Base-by-base conservation (phyloP, 92 coral and sea anemone species). In the Parazoanthus atlanticus region DNA sequence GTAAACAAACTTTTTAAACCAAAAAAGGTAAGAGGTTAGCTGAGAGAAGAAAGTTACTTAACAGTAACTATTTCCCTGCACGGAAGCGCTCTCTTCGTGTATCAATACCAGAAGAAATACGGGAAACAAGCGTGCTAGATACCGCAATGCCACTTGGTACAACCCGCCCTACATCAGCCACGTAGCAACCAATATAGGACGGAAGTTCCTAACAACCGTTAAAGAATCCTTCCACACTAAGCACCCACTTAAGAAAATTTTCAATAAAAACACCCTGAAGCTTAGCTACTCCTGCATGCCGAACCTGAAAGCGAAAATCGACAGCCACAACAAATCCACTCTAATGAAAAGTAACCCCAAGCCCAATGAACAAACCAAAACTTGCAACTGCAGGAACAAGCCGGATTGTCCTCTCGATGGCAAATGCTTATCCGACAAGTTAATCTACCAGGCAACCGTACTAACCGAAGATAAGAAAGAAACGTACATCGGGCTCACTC, bases 401-500 rank as follows among this genome's bases (percentile, higher is more conserved):
- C 70, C 70, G 8, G 8, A 3, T 2, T 19, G 70, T 11, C 70
- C 70, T 1, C 70, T 64, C 0, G 26, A n/a, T 2, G 70, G 70
- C 3, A 7, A 64, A 1, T 64, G 70, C 70, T 8, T 64, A 64
- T 8, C 70, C 23, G 70, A 3, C 3, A 64, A 64, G 1, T 21
- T 64, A 7, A 64, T 64, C 0, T 64, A 64, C 8, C 70, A 64
- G 26, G 70, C 70, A 5, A 64, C 28, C 8, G 49, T 43, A 5
- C 2, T 1, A 5, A 43, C 49, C 1, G 23, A 3, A 3, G 30
- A 1, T 0, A 5, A 0, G 3, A 80, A 80, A 1, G 85, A 80
- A 41, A 80, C 85, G 21, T 80, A 80, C 85, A 38, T 80, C 28
- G 71, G 85, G 9, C 5, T 80, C 15, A 80, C 85, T 7, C 26